Conservation (phyloP, 1,140 invertebrate genomes). For the Orius laevigatus region DNA sequence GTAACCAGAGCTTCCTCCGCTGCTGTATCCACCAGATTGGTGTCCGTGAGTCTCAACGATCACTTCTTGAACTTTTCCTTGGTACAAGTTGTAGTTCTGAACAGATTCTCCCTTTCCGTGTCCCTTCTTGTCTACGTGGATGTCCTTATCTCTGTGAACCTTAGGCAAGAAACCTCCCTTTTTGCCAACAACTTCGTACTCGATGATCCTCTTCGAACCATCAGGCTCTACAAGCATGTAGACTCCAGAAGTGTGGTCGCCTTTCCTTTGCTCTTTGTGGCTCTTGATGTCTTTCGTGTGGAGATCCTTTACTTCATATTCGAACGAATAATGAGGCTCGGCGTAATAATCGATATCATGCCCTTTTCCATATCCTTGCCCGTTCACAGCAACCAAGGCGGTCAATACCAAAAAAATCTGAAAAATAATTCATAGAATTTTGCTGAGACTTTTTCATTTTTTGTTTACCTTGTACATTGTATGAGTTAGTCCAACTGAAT, state of each 20-base stretch:
- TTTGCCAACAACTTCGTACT: constrained; percentile 18
- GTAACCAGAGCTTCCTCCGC: constrained; percentile 11
- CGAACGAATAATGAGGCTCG: constrained; percentile 29
- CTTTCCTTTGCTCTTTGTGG: constrained; percentile 33
- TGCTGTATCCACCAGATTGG: neutral
- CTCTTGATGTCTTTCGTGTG: constrained; percentile 38
- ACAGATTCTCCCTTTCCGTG: neutral
- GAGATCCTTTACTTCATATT: constrained; percentile 34
- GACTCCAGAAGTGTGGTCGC: constrained; percentile 34
- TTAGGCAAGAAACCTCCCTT: constrained; percentile 20
- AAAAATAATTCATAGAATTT: too few relatives aligned
- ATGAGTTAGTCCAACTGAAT: too few relatives aligned
- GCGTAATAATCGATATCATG: neutral
- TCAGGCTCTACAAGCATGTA: constrained; percentile 24
- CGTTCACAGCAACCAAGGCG: too few relatives aligned
- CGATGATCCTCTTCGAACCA: constrained; percentile 19
- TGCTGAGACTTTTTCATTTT: too few relatives aligned
- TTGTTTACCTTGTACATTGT: too few relatives aligned
- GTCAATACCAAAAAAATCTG: too few relatives aligned
- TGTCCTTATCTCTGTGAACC: constrained; percentile 16
- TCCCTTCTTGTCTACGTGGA: constrained; percentile 8
- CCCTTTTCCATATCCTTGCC: too few relatives aligned
- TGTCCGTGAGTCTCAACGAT: too few relatives aligned
- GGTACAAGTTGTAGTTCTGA: too few relatives aligned
- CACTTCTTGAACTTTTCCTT: too few relatives aligned